Percentiles rank a stretch among this genome's conserved stretches.
Conservation (phyloP, 2,888 invertebrate genomes). For the Limenitis arthemis region DNA sequence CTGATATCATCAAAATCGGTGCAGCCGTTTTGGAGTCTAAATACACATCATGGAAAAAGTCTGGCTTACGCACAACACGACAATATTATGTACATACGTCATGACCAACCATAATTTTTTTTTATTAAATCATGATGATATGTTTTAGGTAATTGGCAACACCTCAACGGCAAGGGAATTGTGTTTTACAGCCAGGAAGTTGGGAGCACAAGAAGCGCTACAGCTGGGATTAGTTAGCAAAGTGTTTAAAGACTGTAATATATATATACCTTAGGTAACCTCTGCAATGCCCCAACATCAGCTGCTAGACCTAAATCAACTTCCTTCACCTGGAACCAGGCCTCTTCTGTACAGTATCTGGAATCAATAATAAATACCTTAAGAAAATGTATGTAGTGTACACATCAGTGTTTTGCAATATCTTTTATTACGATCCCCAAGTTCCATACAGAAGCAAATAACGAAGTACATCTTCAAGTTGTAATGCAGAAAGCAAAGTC, state of each 20-base stretch:
- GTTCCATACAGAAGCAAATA: too few species aligned
- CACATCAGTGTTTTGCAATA: too few species aligned
- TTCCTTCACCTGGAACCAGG: constrained; percentile 95
- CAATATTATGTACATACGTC: background rate
- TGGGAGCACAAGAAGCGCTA: constrained; percentile 86
- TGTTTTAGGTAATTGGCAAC: constrained; percentile 80
- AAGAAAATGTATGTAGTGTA: background rate
- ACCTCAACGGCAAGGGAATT: constrained; percentile 91
- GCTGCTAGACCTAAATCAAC: constrained; percentile 91
- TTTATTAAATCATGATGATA: background rate
- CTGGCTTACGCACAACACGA: too few species aligned
- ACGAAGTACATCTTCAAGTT: too few species aligned
- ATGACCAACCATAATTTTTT: background rate
- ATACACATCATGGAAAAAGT: too few species aligned
- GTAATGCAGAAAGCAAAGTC: too few species aligned
- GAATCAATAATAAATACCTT: constrained; percentile 19
- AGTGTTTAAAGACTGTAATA: constrained; percentile 77
- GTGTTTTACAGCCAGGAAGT: constrained; percentile 87
- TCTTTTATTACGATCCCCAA: too few species aligned
- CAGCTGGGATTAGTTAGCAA: constrained; percentile 87
- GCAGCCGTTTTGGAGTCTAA: too few species aligned
- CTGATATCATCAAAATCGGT: too few species aligned
- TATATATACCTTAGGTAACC: constrained; percentile 90
- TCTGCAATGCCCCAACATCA: constrained; percentile 94
- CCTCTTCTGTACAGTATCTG: constrained; percentile 90